These are phyloP conservation scores for Slavum lentiscoides DNA, from an alignment of 2,888 invertebrate genomes.

Conservation along the genomic window DNA sequence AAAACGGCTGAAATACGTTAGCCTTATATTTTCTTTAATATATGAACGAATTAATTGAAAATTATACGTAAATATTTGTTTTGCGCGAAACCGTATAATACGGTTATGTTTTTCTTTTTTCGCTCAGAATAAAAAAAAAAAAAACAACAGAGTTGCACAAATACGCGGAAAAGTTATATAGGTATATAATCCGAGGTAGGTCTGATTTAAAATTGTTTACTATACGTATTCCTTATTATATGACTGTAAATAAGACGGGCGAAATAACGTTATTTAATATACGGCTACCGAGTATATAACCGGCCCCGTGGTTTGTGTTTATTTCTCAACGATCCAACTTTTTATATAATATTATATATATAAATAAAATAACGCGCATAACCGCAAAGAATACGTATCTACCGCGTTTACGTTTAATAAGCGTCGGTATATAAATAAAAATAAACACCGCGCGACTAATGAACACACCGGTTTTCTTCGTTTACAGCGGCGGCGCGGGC, in stretches of 20 bases:
- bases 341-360: not conserved
- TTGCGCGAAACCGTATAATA: not conserved
- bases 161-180: not conserved
- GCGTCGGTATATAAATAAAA: not conserved
- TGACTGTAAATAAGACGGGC: not conserved
- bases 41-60: not conserved
- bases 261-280: not conserved
- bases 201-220: constrained; percentile 13
- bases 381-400: not conserved
- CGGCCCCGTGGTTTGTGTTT: not conserved
- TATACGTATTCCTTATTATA: not conserved
- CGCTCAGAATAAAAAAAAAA: not conserved
- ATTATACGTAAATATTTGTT: constrained; percentile 5
- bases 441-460: not conserved
- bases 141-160: not conserved
- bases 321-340: not conserved
- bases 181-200: not conserved
- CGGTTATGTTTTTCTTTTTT: not conserved
- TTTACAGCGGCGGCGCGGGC: not conserved
- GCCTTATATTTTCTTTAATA: not conserved
- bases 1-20: not conserved
- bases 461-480: not conserved
- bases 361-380: constrained; percentile 1
- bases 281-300: too few species aligned
- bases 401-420: not conserved